Percentiles rank a stretch among this genome's conserved stretches.
These are phyloP conservation scores for Anoplolepis gracilipes DNA, from an alignment of 1,140 invertebrate species.

Conservation along the genomic window DNA sequence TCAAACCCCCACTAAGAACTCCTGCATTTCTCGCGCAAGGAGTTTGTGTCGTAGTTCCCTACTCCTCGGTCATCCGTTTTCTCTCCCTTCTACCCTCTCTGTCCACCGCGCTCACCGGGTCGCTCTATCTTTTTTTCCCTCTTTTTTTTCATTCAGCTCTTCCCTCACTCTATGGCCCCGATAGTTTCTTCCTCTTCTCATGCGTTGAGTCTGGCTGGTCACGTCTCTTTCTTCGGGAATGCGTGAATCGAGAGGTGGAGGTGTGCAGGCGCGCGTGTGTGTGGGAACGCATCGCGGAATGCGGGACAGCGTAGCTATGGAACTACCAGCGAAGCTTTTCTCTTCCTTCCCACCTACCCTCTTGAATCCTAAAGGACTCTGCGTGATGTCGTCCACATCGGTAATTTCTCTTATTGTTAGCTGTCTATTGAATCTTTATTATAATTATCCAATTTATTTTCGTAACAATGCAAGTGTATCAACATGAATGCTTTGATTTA, in stretches of 20 bases:
- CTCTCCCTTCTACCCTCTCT: slow-evolving; percentile 43
- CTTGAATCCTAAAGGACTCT: slow-evolving; percentile 57
- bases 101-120: slow-evolving; percentile 17
- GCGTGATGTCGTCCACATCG: slow-evolving; percentile 32
- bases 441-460: not conserved
- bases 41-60: slow-evolving; percentile 72
- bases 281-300: slow-evolving; percentile 80
- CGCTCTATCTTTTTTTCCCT: slow-evolving; percentile 54
- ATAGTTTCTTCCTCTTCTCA: slow-evolving; percentile 4
- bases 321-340: slow-evolving; percentile 71
- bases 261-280: slow-evolving; percentile 68
- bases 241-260: slow-evolving; percentile 79
- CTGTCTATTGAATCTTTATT: not conserved
- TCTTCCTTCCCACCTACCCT: not conserved
- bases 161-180: slow-evolving; percentile 45
- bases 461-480: too few relatives aligned
- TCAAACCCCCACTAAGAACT: slow-evolving; percentile 63
- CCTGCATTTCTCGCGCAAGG: slow-evolving; percentile 68
- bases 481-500: not conserved
- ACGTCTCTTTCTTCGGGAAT: slow-evolving; percentile 70
- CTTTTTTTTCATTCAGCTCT: slow-evolving; percentile 65
- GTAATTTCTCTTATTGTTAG: not conserved
- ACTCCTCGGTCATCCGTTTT: slow-evolving; percentile 54
- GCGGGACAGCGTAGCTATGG: slow-evolving; percentile 76
- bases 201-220: slow-evolving; percentile 24